phyloP scores from a whole-genome alignment of 2,113 vertebrate genomes.

The Copsychus sechellarum region DNA sequence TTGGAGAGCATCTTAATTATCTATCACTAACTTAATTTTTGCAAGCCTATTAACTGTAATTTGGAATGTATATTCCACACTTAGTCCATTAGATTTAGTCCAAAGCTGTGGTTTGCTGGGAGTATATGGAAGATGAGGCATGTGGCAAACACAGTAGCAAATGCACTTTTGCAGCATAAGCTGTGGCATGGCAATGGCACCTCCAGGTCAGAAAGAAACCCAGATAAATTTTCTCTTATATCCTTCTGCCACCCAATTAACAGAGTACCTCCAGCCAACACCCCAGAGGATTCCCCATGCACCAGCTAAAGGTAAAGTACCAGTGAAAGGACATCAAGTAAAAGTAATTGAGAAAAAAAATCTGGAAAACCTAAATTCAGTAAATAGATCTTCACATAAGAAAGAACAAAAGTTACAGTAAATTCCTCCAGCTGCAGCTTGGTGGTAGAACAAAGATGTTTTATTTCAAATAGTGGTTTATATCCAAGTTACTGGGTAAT shows the following conservation, averaged over 20 bases:
- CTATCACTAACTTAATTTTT: background rate
- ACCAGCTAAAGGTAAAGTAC: slow-evolving; percentile 45
- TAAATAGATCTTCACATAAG: background rate
- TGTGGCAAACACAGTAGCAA: slow-evolving; percentile 17
- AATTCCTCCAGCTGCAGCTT: background rate
- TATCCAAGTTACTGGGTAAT: background rate
- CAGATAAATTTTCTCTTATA: slow-evolving; percentile 13
- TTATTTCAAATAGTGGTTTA: background rate
- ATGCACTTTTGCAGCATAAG: background rate
- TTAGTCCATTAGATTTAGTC: background rate
- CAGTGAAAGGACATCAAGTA: background rate
- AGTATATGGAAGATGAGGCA: slow-evolving; percentile 30
- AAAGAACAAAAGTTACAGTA: background rate
- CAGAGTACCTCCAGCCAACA: slow-evolving; percentile 31
- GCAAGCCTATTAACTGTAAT: background rate
- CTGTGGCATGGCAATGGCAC: slow-evolving; percentile 42
- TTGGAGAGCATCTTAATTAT: background rate
- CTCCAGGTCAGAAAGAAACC: background rate
- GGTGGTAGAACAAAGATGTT: background rate
- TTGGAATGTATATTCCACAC: background rate
- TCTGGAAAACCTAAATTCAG: background rate
- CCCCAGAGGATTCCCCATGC: background rate
- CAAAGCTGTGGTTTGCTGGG: background rate
- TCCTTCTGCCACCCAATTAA: slow-evolving; percentile 47
- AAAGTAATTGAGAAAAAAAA: background rate